These are phyloP conservation scores for fruit fly (Drosophila melanogaster) DNA, from an alignment of 1,140 invertebrate species.

Conservation along the genomic window DNA sequence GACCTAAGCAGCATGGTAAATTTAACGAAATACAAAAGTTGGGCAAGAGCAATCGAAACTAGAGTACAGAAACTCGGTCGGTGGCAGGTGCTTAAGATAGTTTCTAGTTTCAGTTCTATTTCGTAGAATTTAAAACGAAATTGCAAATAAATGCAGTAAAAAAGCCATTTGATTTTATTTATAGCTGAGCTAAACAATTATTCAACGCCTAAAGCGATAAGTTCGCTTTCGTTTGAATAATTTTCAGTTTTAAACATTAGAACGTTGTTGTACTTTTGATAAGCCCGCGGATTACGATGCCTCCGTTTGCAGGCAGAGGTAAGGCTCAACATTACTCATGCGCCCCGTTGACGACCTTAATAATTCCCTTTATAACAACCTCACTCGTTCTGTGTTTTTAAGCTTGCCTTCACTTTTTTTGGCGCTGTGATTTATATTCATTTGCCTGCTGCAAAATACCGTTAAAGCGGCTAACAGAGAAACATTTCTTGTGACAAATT, in stretches of 20 bases:
- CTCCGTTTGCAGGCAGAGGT: neutral
- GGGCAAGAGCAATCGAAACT: conserved; percentile 32
- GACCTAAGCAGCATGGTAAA: conserved; percentile 27
- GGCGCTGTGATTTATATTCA: conserved; percentile 65
- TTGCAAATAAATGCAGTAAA: neutral
- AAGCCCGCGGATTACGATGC: conserved; percentile 11
- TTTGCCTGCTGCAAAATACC: conserved; percentile 64
- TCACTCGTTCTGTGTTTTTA: conserved; percentile 1
- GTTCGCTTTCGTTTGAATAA: neutral
- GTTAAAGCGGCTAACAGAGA: conserved; percentile 65
- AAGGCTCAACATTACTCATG: conserved; percentile 35
- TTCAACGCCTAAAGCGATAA: neutral
- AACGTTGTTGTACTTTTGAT: conserved; percentile 13
- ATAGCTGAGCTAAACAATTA: neutral
- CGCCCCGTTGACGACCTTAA: conserved; percentile 26
- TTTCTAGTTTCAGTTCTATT: neutral
- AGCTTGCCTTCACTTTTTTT: conserved; percentile 7
- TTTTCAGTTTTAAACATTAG: conserved; percentile 8
- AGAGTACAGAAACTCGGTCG: neutral
- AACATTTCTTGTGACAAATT: conserved; percentile 68
- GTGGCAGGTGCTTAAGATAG: conserved; percentile 10
- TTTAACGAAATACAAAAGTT: conserved; percentile 32
- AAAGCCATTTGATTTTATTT: neutral
- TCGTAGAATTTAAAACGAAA: too few species aligned
- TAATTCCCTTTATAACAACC: conserved; percentile 17